A percentile compares a stretch with the other conserved stretches of the same genome.
Conservation (phyloP, 2,113 vertebrate genomes). For the Hemiprocne comata region DNA sequence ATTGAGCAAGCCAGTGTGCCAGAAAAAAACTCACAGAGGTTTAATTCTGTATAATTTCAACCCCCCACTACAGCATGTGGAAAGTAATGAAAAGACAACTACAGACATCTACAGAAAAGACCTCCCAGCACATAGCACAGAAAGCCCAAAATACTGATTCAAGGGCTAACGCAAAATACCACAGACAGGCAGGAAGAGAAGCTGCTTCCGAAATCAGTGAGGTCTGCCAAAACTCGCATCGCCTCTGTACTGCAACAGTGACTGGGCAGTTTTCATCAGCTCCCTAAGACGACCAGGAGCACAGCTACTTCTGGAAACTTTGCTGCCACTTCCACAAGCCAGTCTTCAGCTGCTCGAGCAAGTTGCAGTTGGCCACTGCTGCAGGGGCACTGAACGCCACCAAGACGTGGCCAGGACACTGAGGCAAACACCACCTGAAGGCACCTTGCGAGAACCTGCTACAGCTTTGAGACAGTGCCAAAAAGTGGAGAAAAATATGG, state of each 20-base stretch:
- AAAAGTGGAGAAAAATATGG: not conserved
- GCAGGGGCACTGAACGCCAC: fast-evolving
- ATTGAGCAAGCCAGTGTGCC: not conserved
- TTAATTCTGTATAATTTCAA: not conserved
- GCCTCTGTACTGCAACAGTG: not conserved
- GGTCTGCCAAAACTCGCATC: not conserved
- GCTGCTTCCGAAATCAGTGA: fast-evolving
- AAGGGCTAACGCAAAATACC: not conserved
- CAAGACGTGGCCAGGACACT: fast-evolving
- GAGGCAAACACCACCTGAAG: not conserved
- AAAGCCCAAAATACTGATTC: not conserved
- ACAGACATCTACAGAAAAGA: not conserved
- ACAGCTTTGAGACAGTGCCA: not conserved
- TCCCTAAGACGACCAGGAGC: not conserved
- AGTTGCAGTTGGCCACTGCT: fast-evolving
- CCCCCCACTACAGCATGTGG: fast-evolving
- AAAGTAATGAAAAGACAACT: not conserved
- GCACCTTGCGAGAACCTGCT: not conserved
- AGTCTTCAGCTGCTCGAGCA: not conserved
- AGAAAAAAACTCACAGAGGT: not conserved
- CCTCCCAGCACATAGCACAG: fast-evolving
- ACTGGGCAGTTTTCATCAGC: not conserved
- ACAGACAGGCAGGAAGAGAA: fast-evolving
- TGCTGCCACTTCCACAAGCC: not conserved
- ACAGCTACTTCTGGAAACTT: not conserved